Conservation (phyloP, 2,888 invertebrate genomes). For the Coelopa pilipes region DNA sequence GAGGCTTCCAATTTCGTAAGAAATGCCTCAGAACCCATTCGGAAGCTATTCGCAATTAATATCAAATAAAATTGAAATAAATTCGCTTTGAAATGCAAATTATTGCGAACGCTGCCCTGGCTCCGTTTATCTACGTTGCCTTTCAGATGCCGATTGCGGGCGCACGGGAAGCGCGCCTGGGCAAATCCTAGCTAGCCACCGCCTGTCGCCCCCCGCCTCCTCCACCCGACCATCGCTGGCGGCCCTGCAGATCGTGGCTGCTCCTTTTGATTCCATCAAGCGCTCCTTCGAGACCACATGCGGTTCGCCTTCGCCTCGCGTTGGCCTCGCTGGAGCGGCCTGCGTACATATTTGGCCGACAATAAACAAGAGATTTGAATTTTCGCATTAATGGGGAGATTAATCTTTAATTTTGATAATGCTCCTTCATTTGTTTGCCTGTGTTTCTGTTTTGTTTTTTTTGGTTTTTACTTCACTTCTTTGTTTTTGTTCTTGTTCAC, state of each 20-base stretch:
- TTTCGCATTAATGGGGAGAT: constrained; percentile 34
- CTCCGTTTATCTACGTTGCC: constrained; percentile 27
- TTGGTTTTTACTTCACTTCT: not conserved
- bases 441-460: not conserved
- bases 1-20: constrained; percentile 34
- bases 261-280: too few relatives aligned
- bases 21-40: constrained; percentile 39
- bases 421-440: not conserved
- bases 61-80: constrained; percentile 68
- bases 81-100: constrained; percentile 63
- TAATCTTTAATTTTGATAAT: constrained; percentile 14
- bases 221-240: too few relatives aligned
- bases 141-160: not conserved
- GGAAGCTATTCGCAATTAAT: constrained; percentile 65
- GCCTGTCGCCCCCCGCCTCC: too few relatives aligned
- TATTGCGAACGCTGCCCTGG: constrained; percentile 54
- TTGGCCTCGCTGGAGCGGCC: too few relatives aligned
- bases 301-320: constrained; percentile 15
- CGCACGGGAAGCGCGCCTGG: too few relatives aligned
- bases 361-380: constrained; percentile 27
- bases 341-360: constrained; percentile 20
- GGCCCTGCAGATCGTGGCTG: too few relatives aligned
- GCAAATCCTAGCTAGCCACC: too few relatives aligned
- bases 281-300: constrained; percentile 28
- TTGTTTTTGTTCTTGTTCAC: not conserved